Evolutionary conservation across 2,888 invertebrate species (phyloP), one percentile per base, ranked within the genome.

Genomic region (Agapetus fuscipes): DNA sequence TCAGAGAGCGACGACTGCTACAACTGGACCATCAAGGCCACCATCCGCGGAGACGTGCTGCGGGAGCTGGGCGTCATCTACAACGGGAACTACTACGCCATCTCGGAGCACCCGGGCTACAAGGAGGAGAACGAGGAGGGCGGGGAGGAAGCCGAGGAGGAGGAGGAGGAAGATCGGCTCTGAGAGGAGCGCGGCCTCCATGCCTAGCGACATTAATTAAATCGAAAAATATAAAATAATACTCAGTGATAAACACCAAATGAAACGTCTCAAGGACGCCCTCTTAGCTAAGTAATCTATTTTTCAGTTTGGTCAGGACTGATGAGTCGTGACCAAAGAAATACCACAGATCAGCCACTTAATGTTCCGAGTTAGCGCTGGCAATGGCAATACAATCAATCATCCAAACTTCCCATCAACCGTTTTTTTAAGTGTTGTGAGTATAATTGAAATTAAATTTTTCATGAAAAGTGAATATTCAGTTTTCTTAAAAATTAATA

Each of bases 1-100:
- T 85, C 84, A 53, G 91, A 91, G 63, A 87, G 87, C 61, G 88
- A 88, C 64, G 90, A 91, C 64, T 89, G 89, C 61, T 89, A 89
- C 74, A 90, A 91, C 66, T 93, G 93, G 93, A 91, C 91, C 64
- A 93, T 93, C 70, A 91, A 90, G 66, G 93, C 93, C 54, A 87
- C 90, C 53, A 91, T 93, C 59, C 75, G 89, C 46, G 93, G 93
- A 36, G 90, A 91, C 64, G 86, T 88, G 53, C 68, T 93, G 55
- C 76, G 90, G 41, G 91, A 93, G 64, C 73, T 93, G 48, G 93
- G 93, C 48, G 88, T 93, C 53, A 88, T 93, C 59, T 93, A 93
- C 70, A 90, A 91, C 66, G 90, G 90, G 48, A 91, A 90, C 69
- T 93, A 90, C 66, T 93, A 93, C 68, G 88, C 89, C 52, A 90